Evolutionary conservation across 92 coral and sea anemone genomes (phyloP), one percentile per base, ranked within the genome.

Genomic region (Chrysogorgia sp.): DNA sequence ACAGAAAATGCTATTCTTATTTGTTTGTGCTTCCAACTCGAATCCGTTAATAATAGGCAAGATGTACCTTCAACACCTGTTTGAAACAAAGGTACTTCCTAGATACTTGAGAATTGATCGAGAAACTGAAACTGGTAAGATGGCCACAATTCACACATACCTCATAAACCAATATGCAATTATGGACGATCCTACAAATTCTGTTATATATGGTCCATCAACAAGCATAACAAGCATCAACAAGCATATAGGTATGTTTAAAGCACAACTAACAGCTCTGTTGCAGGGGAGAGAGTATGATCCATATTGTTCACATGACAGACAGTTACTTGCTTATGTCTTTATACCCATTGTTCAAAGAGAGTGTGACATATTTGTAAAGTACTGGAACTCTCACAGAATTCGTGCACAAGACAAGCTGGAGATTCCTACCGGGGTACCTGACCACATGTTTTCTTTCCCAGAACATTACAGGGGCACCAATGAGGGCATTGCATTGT

Each of bases 321-420:
- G 83, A 76, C 89, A 81, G 41, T 53, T 88, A 0, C 84, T 88
- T 31, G 86, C 79, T 10, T 88, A 88, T 85, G 80, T 88, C 14
- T 85, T 68, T 47, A 71, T 84, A 50, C 92, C 89, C 13, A 62
- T 84, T 52, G 77, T 88, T 63, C 88, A 84, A 74, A 55, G 83
- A 13, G 81, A 82, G 76, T 66, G 86, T 68, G 86, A 82, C 75
- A 82, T 76, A 2, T 81, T 76, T 81, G 75, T 77, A 15, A 61
- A 82, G 71, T 40, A 77, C 76, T 89, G 93, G 90, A 83, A 86
- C 58, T 74, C 82, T 1, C 93, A 86, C 63, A 31, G 88, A 89
- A 85, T 82, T 43, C 71, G 88, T 34, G 83, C 47, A 21, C 92
- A 89, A 74, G 83, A 82, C 56, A 86, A 82, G 0, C 30, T 86